Evolutionary conservation across 2,797 vertebrate species (phyloP).

Genomic region (Lepilemur septentrionalis): DNA sequence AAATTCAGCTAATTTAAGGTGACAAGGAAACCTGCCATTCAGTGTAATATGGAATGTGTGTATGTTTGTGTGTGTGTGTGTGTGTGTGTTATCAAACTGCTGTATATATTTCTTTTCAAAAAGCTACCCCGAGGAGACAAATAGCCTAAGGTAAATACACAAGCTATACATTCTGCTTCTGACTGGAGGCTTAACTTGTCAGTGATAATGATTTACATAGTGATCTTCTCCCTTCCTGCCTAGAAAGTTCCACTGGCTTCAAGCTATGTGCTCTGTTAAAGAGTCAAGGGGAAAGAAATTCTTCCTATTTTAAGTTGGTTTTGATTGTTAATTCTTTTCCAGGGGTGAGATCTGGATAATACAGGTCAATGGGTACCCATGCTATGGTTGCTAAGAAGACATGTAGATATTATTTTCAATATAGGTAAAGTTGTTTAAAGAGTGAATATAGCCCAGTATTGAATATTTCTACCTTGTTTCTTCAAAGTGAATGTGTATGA

Average conservation of each 20-base stretch:
- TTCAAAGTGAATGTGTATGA: neutral
- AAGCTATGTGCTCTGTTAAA: slow-evolving; percentile 68
- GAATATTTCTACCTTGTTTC: neutral
- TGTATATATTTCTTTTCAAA: slow-evolving; percentile 53
- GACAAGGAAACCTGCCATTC: neutral
- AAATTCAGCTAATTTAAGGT: neutral
- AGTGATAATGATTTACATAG: slow-evolving; percentile 74
- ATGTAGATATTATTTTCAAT: neutral
- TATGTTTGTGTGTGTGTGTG: neutral
- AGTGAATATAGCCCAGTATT: neutral
- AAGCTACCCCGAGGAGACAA: slow-evolving; percentile 53
- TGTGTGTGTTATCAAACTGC: neutral
- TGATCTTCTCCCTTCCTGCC: slow-evolving; percentile 48
- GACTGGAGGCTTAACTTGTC: slow-evolving; percentile 74
- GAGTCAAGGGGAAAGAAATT: slow-evolving; percentile 27
- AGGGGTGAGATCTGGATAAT: neutral
- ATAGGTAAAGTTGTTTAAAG: neutral
- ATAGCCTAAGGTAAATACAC: slow-evolving; percentile 68
- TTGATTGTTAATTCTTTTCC: slow-evolving; percentile 42
- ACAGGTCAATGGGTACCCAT: neutral
- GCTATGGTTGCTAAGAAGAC: neutral
- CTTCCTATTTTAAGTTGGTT: slow-evolving; percentile 41
- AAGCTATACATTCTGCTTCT: slow-evolving; percentile 58
- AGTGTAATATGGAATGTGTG: neutral
- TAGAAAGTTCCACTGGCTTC: slow-evolving; percentile 65